These are phyloP conservation scores for Polymixis lichenea DNA, from an alignment of 2,888 invertebrate species.

Conservation along the genomic window DNA sequence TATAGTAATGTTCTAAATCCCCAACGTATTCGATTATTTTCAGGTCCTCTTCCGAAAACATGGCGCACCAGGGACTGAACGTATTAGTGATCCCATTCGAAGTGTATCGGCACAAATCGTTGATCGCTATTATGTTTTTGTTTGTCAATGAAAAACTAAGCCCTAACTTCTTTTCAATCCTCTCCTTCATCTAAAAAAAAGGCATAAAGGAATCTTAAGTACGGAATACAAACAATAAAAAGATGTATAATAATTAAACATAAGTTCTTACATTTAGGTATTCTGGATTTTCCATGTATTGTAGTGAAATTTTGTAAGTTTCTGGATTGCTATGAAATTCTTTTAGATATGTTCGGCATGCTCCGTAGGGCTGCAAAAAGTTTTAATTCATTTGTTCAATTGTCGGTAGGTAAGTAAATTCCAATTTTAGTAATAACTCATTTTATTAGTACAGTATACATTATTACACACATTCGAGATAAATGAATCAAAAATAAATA, in stretches of 20 bases:
- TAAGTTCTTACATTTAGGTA: conserved; percentile 73
- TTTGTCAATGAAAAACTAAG: no score
- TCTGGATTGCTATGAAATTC: conserved; percentile 70
- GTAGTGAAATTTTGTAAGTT: conserved; percentile 65
- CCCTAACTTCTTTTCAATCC: no score
- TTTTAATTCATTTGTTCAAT: neutral
- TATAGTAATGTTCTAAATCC: conserved; percentile 93
- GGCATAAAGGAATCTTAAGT: neutral
- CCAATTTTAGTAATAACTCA: no score
- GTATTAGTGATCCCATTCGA: conserved; percentile 83
- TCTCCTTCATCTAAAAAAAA: conserved; percentile 75
- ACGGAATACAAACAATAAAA: no score
- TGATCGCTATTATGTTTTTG: no score
- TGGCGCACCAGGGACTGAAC: conserved; percentile 93
- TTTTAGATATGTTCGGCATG: conserved; percentile 78
- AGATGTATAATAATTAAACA: neutral
- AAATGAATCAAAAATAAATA: no score
- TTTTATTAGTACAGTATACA: neutral
- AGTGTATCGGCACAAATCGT: no score
- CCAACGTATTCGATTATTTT: conserved; percentile 93
- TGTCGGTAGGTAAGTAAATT: neutral
- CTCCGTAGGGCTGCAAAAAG: conserved; percentile 77
- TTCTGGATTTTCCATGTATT: conserved; percentile 71
- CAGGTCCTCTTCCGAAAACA: conserved; percentile 93
- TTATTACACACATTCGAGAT: neutral